Base-by-base conservation (phyloP, 2,888 invertebrate genomes). In the Tenthredo livida region DNA sequence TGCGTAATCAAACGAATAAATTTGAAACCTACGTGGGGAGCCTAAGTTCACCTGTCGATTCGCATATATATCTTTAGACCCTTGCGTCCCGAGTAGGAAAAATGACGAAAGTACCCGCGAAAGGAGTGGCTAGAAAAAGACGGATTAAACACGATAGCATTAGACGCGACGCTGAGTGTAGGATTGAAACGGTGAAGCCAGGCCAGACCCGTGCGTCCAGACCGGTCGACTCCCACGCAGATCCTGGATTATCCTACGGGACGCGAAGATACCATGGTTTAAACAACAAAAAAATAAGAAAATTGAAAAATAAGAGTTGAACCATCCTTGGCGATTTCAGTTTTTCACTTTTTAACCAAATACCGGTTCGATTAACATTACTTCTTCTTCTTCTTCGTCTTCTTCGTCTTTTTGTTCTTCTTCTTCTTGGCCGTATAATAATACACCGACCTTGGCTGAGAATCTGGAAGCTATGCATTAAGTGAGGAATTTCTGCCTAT, bases 231-330 rank as follows among this genome's bases (percentile, higher is more conserved):
- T 89, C 89, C 72, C 89, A 87, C 88, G 87, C 61, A 88, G 87
- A 88, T 88, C 86, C 84, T 65, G 82, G 84, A 88, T 89, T 89
- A 90, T 89, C 87, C 88, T 85, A 85, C 25, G 77, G 86, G 86
- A 87, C 29, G 29, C 29, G 29, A 50, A 47, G 77, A 72, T 40
- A 37, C 40, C 21, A 12, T 73, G 73, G 9, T n/a, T 70, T 33
- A 7, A 70, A 33, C 2, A 33, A 33, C 2, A 33, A 33, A 33
- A 33, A 33, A 33, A 33, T 9, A 37, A 40, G 9, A n/a, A 54
- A 54, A 54, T 12, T 17, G 43, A 50, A 10, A 37, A 40, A 80
- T n/a, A 58, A 61, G 29, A 37, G 61, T 17, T 21, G 0, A 77
- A 33, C 29, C 29, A 50, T 58, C 61, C 58, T 40, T 7, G 21